Evolutionary conservation across 2,888 invertebrate genomes (phyloP).

Genomic region (Caenorhabditis parvicauda): DNA sequence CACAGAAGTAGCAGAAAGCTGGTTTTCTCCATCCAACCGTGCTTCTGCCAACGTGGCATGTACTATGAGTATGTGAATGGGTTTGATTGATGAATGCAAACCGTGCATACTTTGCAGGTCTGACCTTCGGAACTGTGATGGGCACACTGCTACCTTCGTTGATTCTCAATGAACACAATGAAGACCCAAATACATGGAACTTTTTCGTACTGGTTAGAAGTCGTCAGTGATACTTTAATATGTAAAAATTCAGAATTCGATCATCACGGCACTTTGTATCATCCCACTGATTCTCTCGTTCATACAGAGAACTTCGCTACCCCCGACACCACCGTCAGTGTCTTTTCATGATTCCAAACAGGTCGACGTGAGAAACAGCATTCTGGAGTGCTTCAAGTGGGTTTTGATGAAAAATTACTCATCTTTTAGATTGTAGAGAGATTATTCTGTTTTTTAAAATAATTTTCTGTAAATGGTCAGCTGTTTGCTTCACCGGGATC

Average conservation of each 20-base stretch:
- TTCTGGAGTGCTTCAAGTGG: slow-evolving; percentile 17
- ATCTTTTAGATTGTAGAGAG: too few relatives aligned
- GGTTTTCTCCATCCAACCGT: slow-evolving; percentile 54
- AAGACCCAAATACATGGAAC: slow-evolving; percentile 5
- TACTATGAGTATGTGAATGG: slow-evolving; percentile 1
- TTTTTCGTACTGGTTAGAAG: slow-evolving; percentile 13
- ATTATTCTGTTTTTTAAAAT: too few relatives aligned
- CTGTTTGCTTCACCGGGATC: too few relatives aligned
- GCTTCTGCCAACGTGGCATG: slow-evolving; percentile 51
- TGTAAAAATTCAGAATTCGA: slow-evolving; percentile 4
- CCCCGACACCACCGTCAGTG: slow-evolving; percentile 11
- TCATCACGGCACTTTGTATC: slow-evolving; percentile 4
- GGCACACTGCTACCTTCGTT: slow-evolving; percentile 18
- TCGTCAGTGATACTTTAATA: background rate
- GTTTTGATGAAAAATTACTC: background rate
- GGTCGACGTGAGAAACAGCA: slow-evolving; percentile 8
- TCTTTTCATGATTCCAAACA: slow-evolving; percentile 12
- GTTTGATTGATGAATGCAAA: background rate
- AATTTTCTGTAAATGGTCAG: too few relatives aligned
- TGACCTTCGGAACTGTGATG: slow-evolving; percentile 13
- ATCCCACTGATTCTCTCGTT: slow-evolving; percentile 14
- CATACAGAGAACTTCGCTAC: slow-evolving; percentile 16
- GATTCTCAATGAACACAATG: slow-evolving; percentile 8
- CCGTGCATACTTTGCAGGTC: background rate
- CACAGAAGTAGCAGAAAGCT: slow-evolving; percentile 52